Percentiles rank a stretch among this genome's conserved stretches.
phyloP scores from a whole-genome alignment of 2,113 vertebrate species.

The Panurus biarmicus region DNA sequence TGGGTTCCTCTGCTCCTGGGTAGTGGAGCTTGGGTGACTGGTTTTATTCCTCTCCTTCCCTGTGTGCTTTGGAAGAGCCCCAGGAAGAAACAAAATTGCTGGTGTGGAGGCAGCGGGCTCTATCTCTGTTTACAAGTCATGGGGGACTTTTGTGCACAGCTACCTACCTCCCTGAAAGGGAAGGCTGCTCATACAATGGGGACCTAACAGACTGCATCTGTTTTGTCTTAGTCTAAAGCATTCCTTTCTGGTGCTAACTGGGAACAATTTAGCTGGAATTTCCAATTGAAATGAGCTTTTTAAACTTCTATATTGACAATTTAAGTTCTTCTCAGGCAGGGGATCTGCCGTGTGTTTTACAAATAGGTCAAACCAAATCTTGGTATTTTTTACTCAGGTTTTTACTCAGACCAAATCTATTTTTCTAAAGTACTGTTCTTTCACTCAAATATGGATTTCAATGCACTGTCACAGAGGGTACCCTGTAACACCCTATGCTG shows the following conservation, averaged over 20 bases:
- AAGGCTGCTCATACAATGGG: conserved; percentile 32
- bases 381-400: neutral
- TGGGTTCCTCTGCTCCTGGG: neutral
- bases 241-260: conserved; percentile 64
- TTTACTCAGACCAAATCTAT: neutral
- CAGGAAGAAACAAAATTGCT: neutral
- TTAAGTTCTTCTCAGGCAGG: conserved; percentile 34
- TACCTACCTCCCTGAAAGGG: conserved; percentile 54
- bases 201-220: conserved; percentile 55
- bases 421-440: neutral
- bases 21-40: neutral
- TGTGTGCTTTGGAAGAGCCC: neutral
- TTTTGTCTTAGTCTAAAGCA: conserved; percentile 61
- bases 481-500: neutral
- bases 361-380: neutral
- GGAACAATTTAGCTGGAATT: conserved; percentile 65
- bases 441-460: neutral
- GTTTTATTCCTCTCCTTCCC: neutral
- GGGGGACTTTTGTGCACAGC: neutral
- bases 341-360: conserved; percentile 21
- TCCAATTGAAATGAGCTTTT: conserved; percentile 55
- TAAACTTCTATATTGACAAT: conserved; percentile 22
- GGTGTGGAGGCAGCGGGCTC: neutral
- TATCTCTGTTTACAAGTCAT: conserved; percentile 26
- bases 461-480: neutral